phyloP scores from a whole-genome alignment of 2,888 invertebrate species.

The Sarcophaga carnaria region DNA sequence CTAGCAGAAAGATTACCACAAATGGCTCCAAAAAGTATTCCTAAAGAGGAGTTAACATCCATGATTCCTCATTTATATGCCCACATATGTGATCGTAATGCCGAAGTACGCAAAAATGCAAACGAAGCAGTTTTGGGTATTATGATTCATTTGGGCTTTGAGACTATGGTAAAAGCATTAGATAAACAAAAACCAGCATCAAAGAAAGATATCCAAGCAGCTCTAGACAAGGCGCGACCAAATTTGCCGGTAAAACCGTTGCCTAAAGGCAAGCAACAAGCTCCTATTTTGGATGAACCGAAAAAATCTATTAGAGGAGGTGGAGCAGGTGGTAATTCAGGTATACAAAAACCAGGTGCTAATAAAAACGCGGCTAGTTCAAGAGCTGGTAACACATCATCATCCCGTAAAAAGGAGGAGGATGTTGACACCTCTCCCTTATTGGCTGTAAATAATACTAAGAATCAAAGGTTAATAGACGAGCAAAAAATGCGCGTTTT shows the following conservation, averaged over 20 bases:
- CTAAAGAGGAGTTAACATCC: constrained; percentile 90
- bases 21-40: constrained; percentile 87
- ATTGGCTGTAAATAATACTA: constrained; percentile 91
- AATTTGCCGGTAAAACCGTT: constrained; percentile 92
- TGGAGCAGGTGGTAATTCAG: constrained; percentile 71
- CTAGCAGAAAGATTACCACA: constrained; percentile 90
- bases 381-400: constrained; percentile 79
- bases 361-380: constrained; percentile 68
- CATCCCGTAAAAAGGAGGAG: constrained; percentile 90
- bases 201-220: constrained; percentile 88
- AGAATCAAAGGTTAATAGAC: constrained; percentile 95
- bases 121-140: constrained; percentile 94
- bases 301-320: constrained; percentile 80
- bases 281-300: constrained; percentile 82
- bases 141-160: constrained; percentile 95
- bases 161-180: constrained; percentile 80
- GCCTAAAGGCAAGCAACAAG: constrained; percentile 85
- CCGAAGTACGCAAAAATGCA: constrained; percentile 94
- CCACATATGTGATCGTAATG: constrained; percentile 94
- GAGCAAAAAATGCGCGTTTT: constrained; percentile 96
- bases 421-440: constrained; percentile 91
- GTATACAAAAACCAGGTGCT: constrained; percentile 70
- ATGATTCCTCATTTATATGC: constrained; percentile 90
- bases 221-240: constrained; percentile 92
- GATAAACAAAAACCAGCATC: constrained; percentile 86